Evolutionary conservation across 2,113 vertebrate genomes (phyloP), one percentile per base, ranked within the genome.

Genomic region (Osmerus mordax): DNA sequence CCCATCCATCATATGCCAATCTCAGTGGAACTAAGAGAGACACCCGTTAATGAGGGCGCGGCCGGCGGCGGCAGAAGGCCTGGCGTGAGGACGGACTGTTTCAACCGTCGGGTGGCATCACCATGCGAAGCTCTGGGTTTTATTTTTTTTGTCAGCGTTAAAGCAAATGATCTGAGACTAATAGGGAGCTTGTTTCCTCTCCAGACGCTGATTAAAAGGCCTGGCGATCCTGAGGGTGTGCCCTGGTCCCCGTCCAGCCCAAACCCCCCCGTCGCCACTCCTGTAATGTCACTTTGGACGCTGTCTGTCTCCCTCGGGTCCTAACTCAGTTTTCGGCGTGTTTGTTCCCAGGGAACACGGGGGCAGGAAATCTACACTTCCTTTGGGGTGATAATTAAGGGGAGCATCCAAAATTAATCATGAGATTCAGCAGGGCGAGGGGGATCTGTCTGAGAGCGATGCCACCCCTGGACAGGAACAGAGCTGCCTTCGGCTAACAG

Each of bases 331-430:
- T 90, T 94, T 92, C 90, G 91, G 93, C 92, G 77, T 87, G 94
- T 89, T 87, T 84, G 80, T 84, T 87, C 90, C 89, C 85, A 90
- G 87, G 87, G 92, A 81, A 56, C 94, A 88, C 87, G 88, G 91
- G 89, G 93, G 92, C 92, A 88, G 93, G 94, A 93, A 92, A 95
- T 94, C 91, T 92, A 94, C 94, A 91, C 91, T 93, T 87, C 95
- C 96, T 97, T 96, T 96, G 95, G 97, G 95, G 92, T 96, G 94
- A 94, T 98, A 97, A 99, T 99, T 99, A 98, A 95, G 94, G 95
- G 90, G 89, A 93, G 94, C 94, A 93, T 96, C 96, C 93, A 92
- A 94, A 91, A 98, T 99, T 97, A 99, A 98, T 99, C 95, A 97
- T 90, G 93, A 93, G 93, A 95, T 92, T 95, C 95, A 99, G 93